Base-by-base conservation (phyloP, 2,113 vertebrate species). In the Burhinus oedicnemus region DNA sequence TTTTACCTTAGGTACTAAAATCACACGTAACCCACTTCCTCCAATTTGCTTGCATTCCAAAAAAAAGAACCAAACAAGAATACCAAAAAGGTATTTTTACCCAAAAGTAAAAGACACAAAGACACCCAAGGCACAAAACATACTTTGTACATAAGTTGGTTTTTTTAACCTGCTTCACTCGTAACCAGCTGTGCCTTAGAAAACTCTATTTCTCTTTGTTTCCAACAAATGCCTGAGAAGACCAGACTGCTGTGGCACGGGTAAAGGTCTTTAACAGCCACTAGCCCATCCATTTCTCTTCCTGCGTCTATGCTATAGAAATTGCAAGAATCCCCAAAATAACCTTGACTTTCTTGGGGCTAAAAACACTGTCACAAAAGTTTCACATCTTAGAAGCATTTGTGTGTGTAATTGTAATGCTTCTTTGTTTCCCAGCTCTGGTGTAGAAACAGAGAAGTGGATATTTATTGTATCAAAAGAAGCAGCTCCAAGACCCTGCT, bases 251-350 rank as follows among this genome's bases (percentile, higher is more conserved):
- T 72, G 32, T 45, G 21, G 21, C 27, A 22, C 1, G 0, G 19
- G 45, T 76, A 94, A 94, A 93, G 71, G 71, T 86, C 76, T 93
- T 27, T 25, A 83, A 79, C 92, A 91, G 66, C 66, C 79, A 91
- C 44, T n/a, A 84, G 69, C 26, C 23, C 36, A 84, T 57, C 32
- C 3, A 0, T 74, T 95, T 74, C 60, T 81, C 22, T 6, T 66
- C 55, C 51, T 75, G 15, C 32, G 38, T 60, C 44, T 65, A 21
- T 72, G 51, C 40, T 25, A 57, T 1, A 70, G 42, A 82, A 85
- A 82, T 36, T 66, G 23, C 51, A 68, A 84, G 65, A 85, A 90
- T 82, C 18, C 30, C 17, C 15, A 17, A 84, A 95, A 84, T 74
- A 87, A 57, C 40, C 30, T 54, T 85, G 40, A 57, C n/a, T n/a